Conservation (phyloP, 2,888 invertebrate genomes). For the Flabesymbios commensalis region DNA sequence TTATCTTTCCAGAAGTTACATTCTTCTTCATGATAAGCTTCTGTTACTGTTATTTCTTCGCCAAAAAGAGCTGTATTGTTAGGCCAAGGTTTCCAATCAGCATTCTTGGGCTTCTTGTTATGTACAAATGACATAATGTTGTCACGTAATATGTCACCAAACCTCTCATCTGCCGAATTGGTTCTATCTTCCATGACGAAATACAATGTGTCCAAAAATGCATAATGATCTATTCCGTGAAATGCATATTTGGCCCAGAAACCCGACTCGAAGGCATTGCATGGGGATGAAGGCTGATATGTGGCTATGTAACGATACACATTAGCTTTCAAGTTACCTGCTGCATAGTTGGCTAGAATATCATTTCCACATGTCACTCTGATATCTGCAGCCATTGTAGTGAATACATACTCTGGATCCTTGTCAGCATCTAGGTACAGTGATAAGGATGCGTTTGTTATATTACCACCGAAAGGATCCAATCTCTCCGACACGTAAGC, state of each 20-base stretch:
- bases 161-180: slow-evolving; percentile 36
- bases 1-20: slow-evolving; percentile 45
- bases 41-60: slow-evolving; percentile 24
- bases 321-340: slow-evolving; percentile 33
- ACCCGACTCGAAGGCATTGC: slow-evolving; percentile 28
- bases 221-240: slow-evolving; percentile 46
- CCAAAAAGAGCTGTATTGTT: slow-evolving; percentile 37
- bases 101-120: slow-evolving; percentile 33
- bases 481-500: slow-evolving; percentile 40
- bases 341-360: slow-evolving; percentile 34
- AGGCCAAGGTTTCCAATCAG: slow-evolving; percentile 39
- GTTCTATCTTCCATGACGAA: slow-evolving; percentile 30
- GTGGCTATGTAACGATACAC: slow-evolving; percentile 46
- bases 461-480: slow-evolving; percentile 39
- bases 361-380: slow-evolving; percentile 45
- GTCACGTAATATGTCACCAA: slow-evolving; percentile 38
- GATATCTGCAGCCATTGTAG: slow-evolving; percentile 47
- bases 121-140: slow-evolving; percentile 42
- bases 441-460: slow-evolving; percentile 32
- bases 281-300: slow-evolving; percentile 40
- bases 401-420: slow-evolving; percentile 42
- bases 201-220: slow-evolving; percentile 43
- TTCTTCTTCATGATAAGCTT: slow-evolving; percentile 38
- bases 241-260: slow-evolving; percentile 37
- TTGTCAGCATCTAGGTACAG: slow-evolving; percentile 29